Evolutionary conservation across 2,888 invertebrate genomes (phyloP).

Genomic region (Chrysolina americana): DNA sequence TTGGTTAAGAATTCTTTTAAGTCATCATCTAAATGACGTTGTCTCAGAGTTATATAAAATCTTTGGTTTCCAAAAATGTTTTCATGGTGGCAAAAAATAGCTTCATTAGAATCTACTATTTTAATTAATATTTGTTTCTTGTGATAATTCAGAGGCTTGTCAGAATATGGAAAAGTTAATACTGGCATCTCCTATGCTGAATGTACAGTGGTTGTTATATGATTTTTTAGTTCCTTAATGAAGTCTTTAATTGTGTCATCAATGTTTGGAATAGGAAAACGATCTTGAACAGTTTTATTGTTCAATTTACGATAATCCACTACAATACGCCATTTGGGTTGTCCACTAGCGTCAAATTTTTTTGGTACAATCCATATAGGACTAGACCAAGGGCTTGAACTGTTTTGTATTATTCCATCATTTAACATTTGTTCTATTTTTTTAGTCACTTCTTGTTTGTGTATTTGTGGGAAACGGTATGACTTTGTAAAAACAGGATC

Average conservation of each 20-base stretch:
- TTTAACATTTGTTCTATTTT: conserved; percentile 32
- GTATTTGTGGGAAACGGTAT: conserved; percentile 31
- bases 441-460: conserved; percentile 30
- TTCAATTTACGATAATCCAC: background rate
- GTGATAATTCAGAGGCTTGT: conserved; percentile 20
- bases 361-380: too few relatives aligned
- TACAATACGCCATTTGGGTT: conserved; percentile 27
- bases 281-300: conserved; percentile 17
- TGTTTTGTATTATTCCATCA: conserved; percentile 29
- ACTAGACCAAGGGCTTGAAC: too few relatives aligned
- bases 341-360: conserved; percentile 27
- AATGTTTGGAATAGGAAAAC: conserved; percentile 15
- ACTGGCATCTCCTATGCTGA: conserved; percentile 17
- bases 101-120: background rate
- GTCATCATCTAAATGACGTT: conserved; percentile 8
- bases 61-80: conserved; percentile 6
- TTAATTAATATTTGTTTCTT: conserved; percentile 16
- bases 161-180: conserved; percentile 20
- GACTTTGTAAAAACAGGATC: too few relatives aligned
- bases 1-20: background rate
- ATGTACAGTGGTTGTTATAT: conserved; percentile 12
- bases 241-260: background rate
- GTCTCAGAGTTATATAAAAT: conserved; percentile 17
- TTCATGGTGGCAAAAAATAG: too few relatives aligned
- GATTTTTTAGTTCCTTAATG: background rate